A percentile compares a stretch with the other conserved stretches of the same genome.
Conservation (phyloP, 92 coral and sea anemone species). For the Heteractis magnifica region DNA sequence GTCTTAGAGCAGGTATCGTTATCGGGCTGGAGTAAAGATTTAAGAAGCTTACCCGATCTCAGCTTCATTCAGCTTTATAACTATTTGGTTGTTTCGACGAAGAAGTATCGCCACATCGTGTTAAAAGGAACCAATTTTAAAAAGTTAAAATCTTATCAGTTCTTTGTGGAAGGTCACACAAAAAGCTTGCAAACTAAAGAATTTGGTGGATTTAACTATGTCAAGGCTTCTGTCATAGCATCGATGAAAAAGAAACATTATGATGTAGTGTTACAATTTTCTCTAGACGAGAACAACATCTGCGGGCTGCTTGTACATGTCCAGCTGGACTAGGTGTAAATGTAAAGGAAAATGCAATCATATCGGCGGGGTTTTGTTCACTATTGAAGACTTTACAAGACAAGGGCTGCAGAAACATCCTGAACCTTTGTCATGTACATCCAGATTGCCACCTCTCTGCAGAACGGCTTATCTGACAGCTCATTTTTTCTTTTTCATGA, state of each 20-base stretch:
- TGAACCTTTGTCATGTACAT: conserved; percentile 40
- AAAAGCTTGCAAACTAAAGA: conserved; percentile 47
- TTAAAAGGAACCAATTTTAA: conserved; percentile 9
- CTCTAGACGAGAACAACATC: conserved; percentile 8
- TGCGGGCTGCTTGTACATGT: conserved; percentile 48
- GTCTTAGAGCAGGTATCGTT: background rate
- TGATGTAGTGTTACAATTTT: conserved; percentile 9
- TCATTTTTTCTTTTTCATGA: no score
- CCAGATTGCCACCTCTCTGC: conserved; percentile 7
- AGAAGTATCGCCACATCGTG: conserved; percentile 29
- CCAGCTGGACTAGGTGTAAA: conserved; percentile 44
- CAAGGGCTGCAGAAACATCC: conserved; percentile 44
- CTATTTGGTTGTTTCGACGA: conserved; percentile 48
- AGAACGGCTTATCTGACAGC: no score
- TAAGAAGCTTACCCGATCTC: conserved; percentile 40
- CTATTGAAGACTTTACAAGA: conserved; percentile 33
- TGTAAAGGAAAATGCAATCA: conserved; percentile 44
- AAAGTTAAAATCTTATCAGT: conserved; percentile 45
- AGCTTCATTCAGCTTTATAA: conserved; percentile 52
- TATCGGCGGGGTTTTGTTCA: conserved; percentile 33
- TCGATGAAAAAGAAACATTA: conserved; percentile 39
- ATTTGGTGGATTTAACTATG: conserved; percentile 33
- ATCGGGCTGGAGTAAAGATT: conserved; percentile 44
- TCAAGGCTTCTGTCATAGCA: conserved; percentile 42
- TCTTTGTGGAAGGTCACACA: conserved; percentile 46